Base-by-base conservation (phyloP, 2,113 vertebrate species). In the Carassius auratus region DNA sequence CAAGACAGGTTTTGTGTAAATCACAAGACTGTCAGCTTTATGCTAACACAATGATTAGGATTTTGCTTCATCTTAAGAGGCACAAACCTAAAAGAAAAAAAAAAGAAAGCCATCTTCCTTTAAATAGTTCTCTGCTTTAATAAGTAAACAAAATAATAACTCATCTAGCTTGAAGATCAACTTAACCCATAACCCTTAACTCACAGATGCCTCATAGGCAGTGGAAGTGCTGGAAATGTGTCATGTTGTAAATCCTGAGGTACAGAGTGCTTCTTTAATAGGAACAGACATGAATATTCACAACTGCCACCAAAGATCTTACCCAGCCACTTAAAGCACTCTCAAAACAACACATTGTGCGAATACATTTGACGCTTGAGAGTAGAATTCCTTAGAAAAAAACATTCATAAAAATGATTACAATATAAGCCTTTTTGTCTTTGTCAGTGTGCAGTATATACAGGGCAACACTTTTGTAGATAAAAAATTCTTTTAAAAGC, bases 11-110 rank as follows among this genome's bases (percentile, higher is more conserved):
- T 68, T 68, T 7, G 5, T 71, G 68, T 1, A 0, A 71, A 38
- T 38, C 15, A 19, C 68, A 8, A 71, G 68, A 42, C 19, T 23
- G 10, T 45, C 71, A 74, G 19, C 10, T n/a, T 45, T 6, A 38
- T n/a, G 21, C 45, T 21, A 48, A 48, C 71, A 74, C 19, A 73
- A n/a, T 73, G 38, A 74, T 74, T 74, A 74, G 69, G 19, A 48
- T 48, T 48, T 71, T 74, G 10, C 38, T 74, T 48, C 14, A 48
- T 48, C 21, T 48, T 74, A 38, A 45, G 5, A 48, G 38, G 21
- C 38, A 48, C 42, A 23, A 23, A 74, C 13, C 38, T 23, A 5
- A 26, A 26, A 26, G 26, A 26, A 30, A 30, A 30, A 30, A 30
- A 30, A 30, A 74, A 74, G 48, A 74, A 0, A 48, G 10, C 9